Evolutionary conservation across 2,888 invertebrate genomes (phyloP), one percentile per base, ranked within the genome.

Genomic region (Choristoneura rosaceana): DNA sequence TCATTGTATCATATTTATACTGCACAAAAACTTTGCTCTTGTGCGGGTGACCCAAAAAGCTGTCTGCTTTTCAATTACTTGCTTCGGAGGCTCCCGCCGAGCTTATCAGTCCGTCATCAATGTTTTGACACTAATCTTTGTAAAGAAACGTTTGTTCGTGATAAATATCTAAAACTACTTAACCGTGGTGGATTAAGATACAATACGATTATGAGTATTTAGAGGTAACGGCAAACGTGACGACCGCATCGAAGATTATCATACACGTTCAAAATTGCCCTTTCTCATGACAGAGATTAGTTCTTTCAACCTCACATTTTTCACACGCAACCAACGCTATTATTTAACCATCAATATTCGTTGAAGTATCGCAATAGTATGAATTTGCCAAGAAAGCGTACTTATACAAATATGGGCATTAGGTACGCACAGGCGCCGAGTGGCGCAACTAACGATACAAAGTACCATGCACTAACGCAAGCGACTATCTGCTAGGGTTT

Each of bases 21-120:
- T 79, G 81, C 78, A 82, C 78, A 81, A 76, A 76, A 67, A 77
- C 70, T 74, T 71, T 76, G 75, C 75, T 50, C 75, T 75, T 76
- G 76, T 78, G 81, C 81, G 79, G 82, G 78, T 87, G 82, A 87
- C 87, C 86, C 74, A 84, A 77, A 81, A 80, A 73, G 66, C 38
- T 43, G 33, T 71, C 60, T 47, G 62, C 69, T 74, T 75, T 76
- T 75, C 76, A 74, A 76, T 76, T 76, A 76, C 70, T 70, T 62
- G 74, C 75, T 74, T 74, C 70, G 61, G 62, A 60, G 74, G 50
- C 43, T 68, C 69, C 68, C 73, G 55, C 64, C 60, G 47, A 58
- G 69, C 70, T 75, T 75, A 69, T 71, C 71, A 67, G 47, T 73
- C 74, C 77, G 76, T 59, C 73, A 74, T 65, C 69, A 43, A 15